Evolutionary conservation across 2,113 vertebrate species (phyloP), one percentile per base, ranked within the genome.

Genomic region (Nothocercus julius): DNA sequence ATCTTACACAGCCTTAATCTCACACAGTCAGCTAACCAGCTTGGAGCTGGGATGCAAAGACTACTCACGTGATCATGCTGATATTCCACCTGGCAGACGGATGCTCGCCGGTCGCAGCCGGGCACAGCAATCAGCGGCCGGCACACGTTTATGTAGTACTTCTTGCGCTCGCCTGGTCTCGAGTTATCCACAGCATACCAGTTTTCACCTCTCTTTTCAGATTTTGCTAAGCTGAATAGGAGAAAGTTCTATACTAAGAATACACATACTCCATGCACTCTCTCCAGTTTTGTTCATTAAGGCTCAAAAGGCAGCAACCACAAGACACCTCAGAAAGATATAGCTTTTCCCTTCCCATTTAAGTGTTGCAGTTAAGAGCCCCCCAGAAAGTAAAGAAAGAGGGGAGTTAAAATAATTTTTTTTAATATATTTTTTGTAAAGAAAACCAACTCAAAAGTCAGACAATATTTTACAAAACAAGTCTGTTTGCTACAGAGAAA

Each of bases 121-220:
- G 83, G 87, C 22, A 99, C 98, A 0, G 98, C 96, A 44, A 96
- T 97, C 88, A 99, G 96, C 0, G 99, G 98, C 5, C 98, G 98
- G 47, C 99, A 99, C 34, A 99, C 93, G 1, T 99, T 99, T 88
- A 99, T 98, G 97, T 99, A 99, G 92, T 99, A 99, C 61, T 99
- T 99, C 91, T 96, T 98, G 17, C 6, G 97, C 11, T 92, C 94
- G 6, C 0, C 25, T 1, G 69, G 51, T 56, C 97, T 95, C 3
- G 97, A 92, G 14, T 94, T 85, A 89, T 99, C 98, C 98, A 98
- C 97, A 17, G 95, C 97, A 36, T 98, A 97, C 99, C 99, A 99
- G 97, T 99, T 99, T 20, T 89, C 92, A 15, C 73, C 96, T 21
- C 94, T 87, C 5, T 82, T 97, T 77, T 98, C 97, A 7, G 97